Percentiles rank a stretch among this genome's conserved stretches.
These are phyloP conservation scores for Zeugodacus cucurbitae DNA, from an alignment of 1,140 invertebrate species.

Conservation along the genomic window DNA sequence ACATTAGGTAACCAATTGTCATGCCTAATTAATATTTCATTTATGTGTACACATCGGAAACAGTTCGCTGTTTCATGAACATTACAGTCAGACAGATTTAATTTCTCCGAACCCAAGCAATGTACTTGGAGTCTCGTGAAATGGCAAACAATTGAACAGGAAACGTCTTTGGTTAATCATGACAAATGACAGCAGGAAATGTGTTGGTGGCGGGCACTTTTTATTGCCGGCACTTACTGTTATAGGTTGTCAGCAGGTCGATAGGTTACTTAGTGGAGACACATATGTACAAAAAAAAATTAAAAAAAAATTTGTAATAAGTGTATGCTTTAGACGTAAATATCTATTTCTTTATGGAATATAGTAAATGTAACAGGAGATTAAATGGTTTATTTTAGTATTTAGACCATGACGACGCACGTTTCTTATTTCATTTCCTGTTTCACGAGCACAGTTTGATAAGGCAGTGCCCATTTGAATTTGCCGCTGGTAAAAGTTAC, in stretches of 20 bases:
- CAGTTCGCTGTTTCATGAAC: neutral
- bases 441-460: neutral
- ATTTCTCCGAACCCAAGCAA: too few relatives aligned
- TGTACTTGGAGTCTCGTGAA: too few relatives aligned
- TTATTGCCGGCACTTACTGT: neutral
- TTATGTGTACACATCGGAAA: too few relatives aligned
- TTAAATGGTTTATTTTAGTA: neutral
- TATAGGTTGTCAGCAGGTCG: neutral
- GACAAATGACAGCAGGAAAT: neutral
- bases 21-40: neutral
- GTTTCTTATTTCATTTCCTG: neutral
- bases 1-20: neutral
- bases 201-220: neutral
- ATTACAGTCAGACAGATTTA: too few relatives aligned
- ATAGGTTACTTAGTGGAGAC: too few relatives aligned
- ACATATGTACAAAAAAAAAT: too few relatives aligned
- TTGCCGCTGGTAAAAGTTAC: too few relatives aligned
- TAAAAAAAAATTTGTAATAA: too few relatives aligned
- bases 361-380: neutral
- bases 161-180: neutral
- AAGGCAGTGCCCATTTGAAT: too few relatives aligned
- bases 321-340: too few relatives aligned
- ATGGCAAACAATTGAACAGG: too few relatives aligned
- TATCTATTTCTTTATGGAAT: too few relatives aligned
- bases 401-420: neutral